These are phyloP conservation scores for Ictidomys tridecemlineatus DNA, from an alignment of 2,113 vertebrate species.

Conservation along the genomic window DNA sequence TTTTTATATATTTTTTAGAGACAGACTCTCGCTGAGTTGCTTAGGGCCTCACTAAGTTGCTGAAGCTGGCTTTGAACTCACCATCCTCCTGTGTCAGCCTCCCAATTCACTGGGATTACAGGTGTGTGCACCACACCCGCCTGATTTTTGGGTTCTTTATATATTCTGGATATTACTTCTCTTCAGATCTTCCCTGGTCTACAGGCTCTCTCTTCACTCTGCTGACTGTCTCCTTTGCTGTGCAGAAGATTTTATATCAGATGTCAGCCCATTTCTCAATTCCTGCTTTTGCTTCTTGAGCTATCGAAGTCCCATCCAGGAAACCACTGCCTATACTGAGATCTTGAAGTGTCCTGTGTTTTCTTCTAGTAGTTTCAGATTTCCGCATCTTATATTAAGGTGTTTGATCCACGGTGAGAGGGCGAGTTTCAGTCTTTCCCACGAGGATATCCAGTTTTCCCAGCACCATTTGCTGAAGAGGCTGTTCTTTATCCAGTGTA, in stretches of 20 bases:
- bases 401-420: not conserved
- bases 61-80: no score
- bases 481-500: not conserved
- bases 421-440: not conserved
- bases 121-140: no score
- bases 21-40: no score
- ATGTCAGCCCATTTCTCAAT: not conserved
- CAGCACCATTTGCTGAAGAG: not conserved
- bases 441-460: not conserved
- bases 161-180: not conserved
- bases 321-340: not conserved
- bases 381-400: not conserved
- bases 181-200: not conserved
- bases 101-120: no score
- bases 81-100: no score
- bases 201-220: not conserved
- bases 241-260: not conserved
- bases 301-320: not conserved
- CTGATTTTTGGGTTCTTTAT: not conserved
- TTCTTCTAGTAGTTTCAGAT: not conserved
- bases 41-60: no score
- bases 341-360: not conserved
- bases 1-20: no score
- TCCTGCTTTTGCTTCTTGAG: not conserved
- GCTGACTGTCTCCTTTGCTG: not conserved